Conservation (phyloP, 2,888 invertebrate species). For the Cantharis flavilabris region DNA sequence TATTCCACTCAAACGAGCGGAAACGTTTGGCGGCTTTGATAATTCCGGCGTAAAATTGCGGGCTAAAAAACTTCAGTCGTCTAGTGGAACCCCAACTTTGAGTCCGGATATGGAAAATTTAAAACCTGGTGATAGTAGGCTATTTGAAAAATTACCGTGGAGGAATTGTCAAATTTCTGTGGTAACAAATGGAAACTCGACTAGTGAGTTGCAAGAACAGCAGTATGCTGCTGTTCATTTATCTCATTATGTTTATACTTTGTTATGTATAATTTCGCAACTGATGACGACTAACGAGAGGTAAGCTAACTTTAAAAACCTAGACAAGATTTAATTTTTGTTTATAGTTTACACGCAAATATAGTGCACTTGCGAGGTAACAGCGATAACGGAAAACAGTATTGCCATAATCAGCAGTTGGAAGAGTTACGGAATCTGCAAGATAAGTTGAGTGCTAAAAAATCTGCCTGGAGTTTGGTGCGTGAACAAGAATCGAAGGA, state of each 20-base stretch:
- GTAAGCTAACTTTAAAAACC: slow-evolving; percentile 47
- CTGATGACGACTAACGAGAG: slow-evolving; percentile 88
- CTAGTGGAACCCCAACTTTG: slow-evolving; percentile 48
- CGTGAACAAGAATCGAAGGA: slow-evolving; percentile 69
- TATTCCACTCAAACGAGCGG: slow-evolving; percentile 87
- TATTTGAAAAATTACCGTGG: slow-evolving; percentile 58
- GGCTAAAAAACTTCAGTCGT: slow-evolving; percentile 50
- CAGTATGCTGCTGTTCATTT: slow-evolving; percentile 79
- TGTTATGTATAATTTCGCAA: slow-evolving; percentile 86
- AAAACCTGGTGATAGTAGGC: slow-evolving; percentile 53
- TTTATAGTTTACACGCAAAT: slow-evolving; percentile 74
- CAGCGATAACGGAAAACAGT: slow-evolving; percentile 54
- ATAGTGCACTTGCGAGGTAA: slow-evolving; percentile 68
- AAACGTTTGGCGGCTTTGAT: slow-evolving; percentile 96
- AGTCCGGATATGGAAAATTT: slow-evolving; percentile 54
- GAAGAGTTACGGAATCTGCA: slow-evolving; percentile 92
- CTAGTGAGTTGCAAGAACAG: slow-evolving; percentile 56
- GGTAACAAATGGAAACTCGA: slow-evolving; percentile 52
- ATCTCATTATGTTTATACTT: slow-evolving; percentile 84
- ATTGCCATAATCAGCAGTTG: slow-evolving; percentile 86
- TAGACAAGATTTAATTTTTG: background rate
- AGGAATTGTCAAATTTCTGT: slow-evolving; percentile 59
- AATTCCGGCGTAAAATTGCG: slow-evolving; percentile 53
- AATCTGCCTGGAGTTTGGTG: slow-evolving; percentile 76
- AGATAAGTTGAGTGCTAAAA: slow-evolving; percentile 81